Percentiles rank a stretch among this genome's conserved stretches.
These are phyloP conservation scores for Noctua janthe DNA, from an alignment of 2,888 invertebrate genomes.

Conservation along the genomic window DNA sequence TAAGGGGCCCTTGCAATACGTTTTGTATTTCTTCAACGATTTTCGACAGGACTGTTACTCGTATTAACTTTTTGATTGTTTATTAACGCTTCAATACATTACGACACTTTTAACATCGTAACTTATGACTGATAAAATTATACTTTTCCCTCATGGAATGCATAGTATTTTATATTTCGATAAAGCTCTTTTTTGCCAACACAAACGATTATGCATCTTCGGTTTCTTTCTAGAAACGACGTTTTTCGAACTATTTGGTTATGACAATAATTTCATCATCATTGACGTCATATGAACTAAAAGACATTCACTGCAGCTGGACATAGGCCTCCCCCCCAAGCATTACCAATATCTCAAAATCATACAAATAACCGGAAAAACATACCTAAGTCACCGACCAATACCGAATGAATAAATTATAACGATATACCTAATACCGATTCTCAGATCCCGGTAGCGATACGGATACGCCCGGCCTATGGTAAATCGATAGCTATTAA, in stretches of 20 bases:
- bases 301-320: background rate
- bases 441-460: constrained; percentile 59
- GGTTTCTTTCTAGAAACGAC: background rate
- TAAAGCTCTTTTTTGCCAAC: background rate
- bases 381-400: constrained; percentile 17
- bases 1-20: background rate
- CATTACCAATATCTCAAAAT: background rate
- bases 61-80: background rate
- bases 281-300: background rate
- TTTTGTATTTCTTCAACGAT: background rate
- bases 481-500: constrained; percentile 79
- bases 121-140: no score
- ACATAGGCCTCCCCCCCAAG: background rate
- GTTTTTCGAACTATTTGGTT: background rate
- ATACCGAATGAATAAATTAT: constrained; percentile 42
- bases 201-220: background rate
- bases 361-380: constrained; percentile 29
- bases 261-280: background rate
- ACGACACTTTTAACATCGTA: background rate
- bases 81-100: background rate
- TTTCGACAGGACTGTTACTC: background rate
- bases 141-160: no score
- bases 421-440: constrained; percentile 27
- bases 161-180: no score
- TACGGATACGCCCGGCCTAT: constrained; percentile 70